These are phyloP conservation scores for Mastigias papua DNA, from an alignment of 30 jellyfish, hydroid and myxozoan genomes.

Conservation along the genomic window DNA sequence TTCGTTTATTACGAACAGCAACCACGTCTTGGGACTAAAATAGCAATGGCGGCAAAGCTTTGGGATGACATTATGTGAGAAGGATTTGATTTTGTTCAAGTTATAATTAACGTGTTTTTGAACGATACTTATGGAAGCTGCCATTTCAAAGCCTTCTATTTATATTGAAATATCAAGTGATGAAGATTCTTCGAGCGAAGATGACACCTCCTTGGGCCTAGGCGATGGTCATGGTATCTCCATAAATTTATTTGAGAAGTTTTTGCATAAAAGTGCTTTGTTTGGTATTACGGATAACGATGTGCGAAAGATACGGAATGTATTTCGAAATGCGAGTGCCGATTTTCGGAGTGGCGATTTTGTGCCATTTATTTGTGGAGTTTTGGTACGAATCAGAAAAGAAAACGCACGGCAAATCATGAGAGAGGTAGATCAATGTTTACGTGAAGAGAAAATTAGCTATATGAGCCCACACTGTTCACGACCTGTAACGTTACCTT, in stretches of 20 bases:
- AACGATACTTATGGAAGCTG: conserved; percentile 4
- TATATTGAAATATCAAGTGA: conserved; percentile 78
- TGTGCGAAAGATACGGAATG: not conserved
- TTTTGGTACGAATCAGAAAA: not conserved
- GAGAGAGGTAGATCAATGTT: conserved; percentile 17
- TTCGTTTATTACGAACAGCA: conserved; percentile 15
- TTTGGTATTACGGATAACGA: conserved; percentile 24
- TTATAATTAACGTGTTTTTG: not conserved
- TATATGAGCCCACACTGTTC: not conserved
- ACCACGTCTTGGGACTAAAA: not conserved
- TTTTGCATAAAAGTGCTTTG: conserved; percentile 9
- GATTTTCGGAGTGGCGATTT: conserved; percentile 23
- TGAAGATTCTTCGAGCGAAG: conserved; percentile 33
- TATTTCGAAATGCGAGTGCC: conserved; percentile 25
- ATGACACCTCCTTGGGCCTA: conserved; percentile 17
- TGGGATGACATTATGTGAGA: no score
- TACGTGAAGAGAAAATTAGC: conserved; percentile 7
- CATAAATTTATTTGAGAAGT: conserved; percentile 7
- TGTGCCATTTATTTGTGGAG: conserved; percentile 8
- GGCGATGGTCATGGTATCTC: not conserved
- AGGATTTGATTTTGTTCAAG: no score
- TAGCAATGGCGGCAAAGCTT: conserved; percentile 21
- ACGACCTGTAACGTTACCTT: not conserved
- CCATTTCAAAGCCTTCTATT: not conserved
- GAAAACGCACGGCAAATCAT: conserved; percentile 20